Conservation (phyloP, 1,140 invertebrate genomes). For the Apis dorsata region DNA sequence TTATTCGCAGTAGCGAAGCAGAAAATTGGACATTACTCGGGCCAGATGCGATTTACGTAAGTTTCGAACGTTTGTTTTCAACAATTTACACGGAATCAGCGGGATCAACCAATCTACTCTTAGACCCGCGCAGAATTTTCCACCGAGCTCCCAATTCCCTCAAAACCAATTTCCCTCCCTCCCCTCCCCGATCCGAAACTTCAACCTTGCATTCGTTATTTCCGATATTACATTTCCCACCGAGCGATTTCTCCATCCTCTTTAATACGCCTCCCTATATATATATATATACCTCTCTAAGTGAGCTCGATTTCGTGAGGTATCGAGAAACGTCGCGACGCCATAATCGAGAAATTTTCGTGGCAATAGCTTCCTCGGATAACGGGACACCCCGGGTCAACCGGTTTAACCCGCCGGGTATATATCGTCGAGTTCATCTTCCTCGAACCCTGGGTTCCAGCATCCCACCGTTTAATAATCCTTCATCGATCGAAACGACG, state of each 20-base stretch:
- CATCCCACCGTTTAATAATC: background rate
- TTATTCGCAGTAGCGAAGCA: background rate
- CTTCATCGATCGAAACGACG: background rate
- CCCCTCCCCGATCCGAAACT: background rate
- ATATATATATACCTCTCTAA: too few species aligned
- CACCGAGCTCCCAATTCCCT: background rate
- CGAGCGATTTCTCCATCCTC: too few species aligned
- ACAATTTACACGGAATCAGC: background rate
- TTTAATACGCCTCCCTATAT: background rate
- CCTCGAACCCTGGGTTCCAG: background rate
- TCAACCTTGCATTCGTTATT: background rate
- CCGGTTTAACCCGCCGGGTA: constrained; percentile 29
- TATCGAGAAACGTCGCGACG: too few species aligned
- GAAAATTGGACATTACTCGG: background rate
- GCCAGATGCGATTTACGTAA: background rate
- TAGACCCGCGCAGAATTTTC: background rate
- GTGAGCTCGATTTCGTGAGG: background rate
- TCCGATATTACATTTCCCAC: background rate
- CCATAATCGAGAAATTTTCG: background rate
- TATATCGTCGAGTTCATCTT: constrained; percentile 46
- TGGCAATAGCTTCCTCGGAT: background rate
- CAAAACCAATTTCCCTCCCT: background rate
- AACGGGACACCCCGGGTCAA: constrained; percentile 7
- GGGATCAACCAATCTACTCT: background rate
- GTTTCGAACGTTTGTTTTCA: background rate